Evolutionary conservation across 2,888 invertebrate genomes (phyloP), one percentile per base, ranked within the genome.

Genomic region (Podotricha telesiphe): DNA sequence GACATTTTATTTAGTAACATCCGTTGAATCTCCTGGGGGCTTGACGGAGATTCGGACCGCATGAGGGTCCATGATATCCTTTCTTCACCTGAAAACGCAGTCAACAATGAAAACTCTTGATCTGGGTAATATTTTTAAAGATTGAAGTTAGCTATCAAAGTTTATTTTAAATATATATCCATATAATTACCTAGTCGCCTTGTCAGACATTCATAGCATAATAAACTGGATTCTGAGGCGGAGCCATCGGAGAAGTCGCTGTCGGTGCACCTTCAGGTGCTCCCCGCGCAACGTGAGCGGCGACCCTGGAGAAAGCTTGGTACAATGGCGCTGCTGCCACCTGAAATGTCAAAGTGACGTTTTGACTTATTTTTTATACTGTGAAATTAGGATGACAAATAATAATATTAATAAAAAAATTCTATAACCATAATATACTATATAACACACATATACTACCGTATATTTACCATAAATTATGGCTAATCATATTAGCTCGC

Each of bases 121-220:
- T 34, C 8, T 28, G 17, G 17, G 6, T 7, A 47, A 17, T 47
- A 17, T 47, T 8, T 17, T 47, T 47, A 47, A 47, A 17, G 7
- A n/a, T n/a, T 45, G 5, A 15, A 45, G 13, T n/a, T 45, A 6
- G 7, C 0, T 45, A 6, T 4, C 0, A n/a, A n/a, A 45, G 5
- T n/a, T n/a, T n/a, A n/a, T n/a, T 17, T 17, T 47, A 17, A 47
- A 17, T 53, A 10, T 53, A 34, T 0, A 6, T 37, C 34, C 28
- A 50, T 37, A 56, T 4, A 28, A 72, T 77, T 80, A 93, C 93
- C 94, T 94, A 94, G 90, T 94, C 94, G 83, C 94, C 94, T 82
- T 94, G 95, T 96, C 96, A 97, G 90, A 97, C 97, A 82, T 97
- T 97, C 97, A 97, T 97, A 55, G 97, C 96, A 82, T 97, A 97